Evolutionary conservation across 1,140 invertebrate genomes (phyloP).

Genomic region (Halesus radiatus): DNA sequence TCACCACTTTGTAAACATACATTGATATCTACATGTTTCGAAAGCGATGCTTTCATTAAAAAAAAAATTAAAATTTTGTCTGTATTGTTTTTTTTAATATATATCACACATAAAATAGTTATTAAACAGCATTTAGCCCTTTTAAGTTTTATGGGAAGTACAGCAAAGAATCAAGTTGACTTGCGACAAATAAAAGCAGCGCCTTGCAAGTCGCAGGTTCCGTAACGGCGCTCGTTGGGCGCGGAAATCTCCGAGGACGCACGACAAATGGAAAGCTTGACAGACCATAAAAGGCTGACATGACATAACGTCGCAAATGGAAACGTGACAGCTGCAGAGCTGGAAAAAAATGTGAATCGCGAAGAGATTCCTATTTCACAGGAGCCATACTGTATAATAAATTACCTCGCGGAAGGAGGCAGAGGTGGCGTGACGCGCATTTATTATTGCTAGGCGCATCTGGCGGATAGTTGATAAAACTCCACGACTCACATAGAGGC

Average conservation of each 20-base stretch:
- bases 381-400: slow-evolving; percentile 9
- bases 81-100: too few species aligned
- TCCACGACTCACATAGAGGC: too few species aligned
- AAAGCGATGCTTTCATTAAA: too few species aligned
- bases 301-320: slow-evolving; percentile 26
- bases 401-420: not conserved
- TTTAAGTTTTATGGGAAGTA: too few species aligned
- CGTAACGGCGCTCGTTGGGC: not conserved
- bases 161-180: too few species aligned
- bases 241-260: not conserved
- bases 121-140: too few species aligned
- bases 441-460: slow-evolving; percentile 18
- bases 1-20: too few species aligned
- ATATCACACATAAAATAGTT: too few species aligned
- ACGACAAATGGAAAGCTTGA: not conserved
- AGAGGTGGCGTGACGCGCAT: not conserved
- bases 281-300: slow-evolving; percentile 20
- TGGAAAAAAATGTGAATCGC: slow-evolving; percentile 2
- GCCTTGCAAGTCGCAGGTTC: too few species aligned
- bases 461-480: slow-evolving; percentile 11
- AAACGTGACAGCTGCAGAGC: slow-evolving; percentile 8
- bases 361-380: slow-evolving; percentile 7
- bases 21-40: too few species aligned
- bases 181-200: too few species aligned
- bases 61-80: too few species aligned